Evolutionary conservation across 2,888 invertebrate genomes (phyloP).

Genomic region (Drosophila yooni): DNA sequence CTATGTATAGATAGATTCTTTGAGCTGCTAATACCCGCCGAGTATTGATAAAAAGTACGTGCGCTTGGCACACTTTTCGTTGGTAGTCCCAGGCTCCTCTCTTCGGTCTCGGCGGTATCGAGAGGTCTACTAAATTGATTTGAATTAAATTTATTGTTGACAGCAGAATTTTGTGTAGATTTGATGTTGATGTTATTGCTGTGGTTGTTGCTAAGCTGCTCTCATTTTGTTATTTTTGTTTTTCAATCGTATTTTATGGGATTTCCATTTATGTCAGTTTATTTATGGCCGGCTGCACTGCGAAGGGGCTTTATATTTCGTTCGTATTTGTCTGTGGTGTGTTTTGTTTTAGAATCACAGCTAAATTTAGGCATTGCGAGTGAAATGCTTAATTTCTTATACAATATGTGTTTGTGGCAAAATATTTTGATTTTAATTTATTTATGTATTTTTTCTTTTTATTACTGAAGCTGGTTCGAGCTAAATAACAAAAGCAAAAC

Average conservation of each 20-base stretch:
- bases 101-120: not conserved
- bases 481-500: slow-evolving; percentile 13
- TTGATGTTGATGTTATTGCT: slow-evolving; percentile 2
- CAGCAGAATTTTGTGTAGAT: slow-evolving; percentile 34
- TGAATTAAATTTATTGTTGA: slow-evolving; percentile 62
- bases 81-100: not conserved
- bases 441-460: not conserved
- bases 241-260: slow-evolving; percentile 14
- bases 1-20: slow-evolving; percentile 14
- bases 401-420: not conserved
- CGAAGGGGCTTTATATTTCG: not conserved
- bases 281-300: slow-evolving; percentile 54
- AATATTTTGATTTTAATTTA: not conserved
- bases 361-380: slow-evolving; percentile 45
- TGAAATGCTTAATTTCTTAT: not conserved
- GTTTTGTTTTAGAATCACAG: slow-evolving; percentile 25
- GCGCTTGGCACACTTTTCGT: slow-evolving; percentile 35
- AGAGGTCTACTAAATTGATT: slow-evolving; percentile 38
- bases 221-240: slow-evolving; percentile 33
- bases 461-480: slow-evolving; percentile 9
- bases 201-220: slow-evolving; percentile 15
- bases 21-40: slow-evolving; percentile 42
- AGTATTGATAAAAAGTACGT: slow-evolving; percentile 66
- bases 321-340: slow-evolving; percentile 33
- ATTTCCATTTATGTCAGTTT: slow-evolving; percentile 59